phyloP scores from a whole-genome alignment of 2,113 vertebrate species.

The Oceanites oceanicus region DNA sequence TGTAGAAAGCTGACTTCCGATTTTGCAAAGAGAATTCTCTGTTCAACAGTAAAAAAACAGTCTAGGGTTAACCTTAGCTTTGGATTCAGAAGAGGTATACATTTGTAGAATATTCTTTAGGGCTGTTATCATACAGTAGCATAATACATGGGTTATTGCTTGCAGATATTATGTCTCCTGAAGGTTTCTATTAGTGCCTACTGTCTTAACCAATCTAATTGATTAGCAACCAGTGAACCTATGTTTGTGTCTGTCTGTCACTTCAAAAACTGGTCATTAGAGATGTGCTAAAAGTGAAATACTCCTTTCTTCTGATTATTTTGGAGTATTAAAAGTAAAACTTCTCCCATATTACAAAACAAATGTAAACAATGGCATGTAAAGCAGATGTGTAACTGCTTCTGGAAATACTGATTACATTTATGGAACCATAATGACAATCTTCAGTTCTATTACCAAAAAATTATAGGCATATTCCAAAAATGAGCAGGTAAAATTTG shows the following conservation, averaged over 20 bases:
- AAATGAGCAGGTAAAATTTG: not conserved
- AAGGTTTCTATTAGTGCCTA: conserved; percentile 12
- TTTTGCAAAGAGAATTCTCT: not conserved
- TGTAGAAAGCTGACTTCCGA: not conserved
- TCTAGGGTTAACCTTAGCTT: not conserved
- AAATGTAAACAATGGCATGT: not conserved
- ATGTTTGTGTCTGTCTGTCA: not conserved
- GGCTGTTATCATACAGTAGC: not conserved
- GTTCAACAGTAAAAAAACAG: not conserved
- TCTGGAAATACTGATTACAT: not conserved
- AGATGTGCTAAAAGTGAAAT: not conserved
- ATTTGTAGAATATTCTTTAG: conserved; percentile 17
- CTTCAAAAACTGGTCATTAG: not conserved
- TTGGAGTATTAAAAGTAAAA: not conserved
- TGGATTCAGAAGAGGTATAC: conserved; percentile 1
- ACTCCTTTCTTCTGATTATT: not conserved
- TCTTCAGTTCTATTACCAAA: not conserved
- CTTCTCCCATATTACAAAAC: not conserved
- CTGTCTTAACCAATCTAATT: not conserved
- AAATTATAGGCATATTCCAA: not conserved
- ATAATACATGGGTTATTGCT: not conserved
- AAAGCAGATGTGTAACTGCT: not conserved
- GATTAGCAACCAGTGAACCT: not conserved
- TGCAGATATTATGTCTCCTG: not conserved
- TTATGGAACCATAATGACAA: not conserved